phyloP scores from a whole-genome alignment of 2,797 vertebrate species.

The Betta splendens region DNA sequence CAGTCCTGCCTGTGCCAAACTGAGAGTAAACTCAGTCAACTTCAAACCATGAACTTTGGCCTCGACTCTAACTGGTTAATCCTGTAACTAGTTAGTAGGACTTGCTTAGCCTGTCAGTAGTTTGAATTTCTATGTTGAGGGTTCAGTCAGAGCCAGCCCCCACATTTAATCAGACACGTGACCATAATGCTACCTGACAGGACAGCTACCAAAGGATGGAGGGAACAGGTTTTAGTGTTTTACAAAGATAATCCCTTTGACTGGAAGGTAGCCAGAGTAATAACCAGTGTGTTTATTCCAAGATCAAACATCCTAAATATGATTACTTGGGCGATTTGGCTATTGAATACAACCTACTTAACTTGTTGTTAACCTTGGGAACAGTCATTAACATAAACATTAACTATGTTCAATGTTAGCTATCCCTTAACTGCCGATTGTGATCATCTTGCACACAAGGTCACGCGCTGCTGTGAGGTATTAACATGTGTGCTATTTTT shows the following conservation, averaged over 20 bases:
- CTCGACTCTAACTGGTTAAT: no score
- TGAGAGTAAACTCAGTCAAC: constrained; percentile 15
- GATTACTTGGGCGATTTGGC: no score
- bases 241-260: constrained; percentile 3
- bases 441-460: background rate
- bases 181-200: background rate
- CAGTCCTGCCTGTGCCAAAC: constrained; percentile 17
- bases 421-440: background rate
- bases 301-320: no score
- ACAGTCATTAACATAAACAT: no score
- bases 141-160: background rate
- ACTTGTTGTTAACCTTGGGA: no score
- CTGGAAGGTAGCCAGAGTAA: background rate
- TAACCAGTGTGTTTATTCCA: background rate
- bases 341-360: no score
- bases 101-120: background rate
- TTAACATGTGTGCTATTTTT: background rate
- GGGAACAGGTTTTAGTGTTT: constrained; percentile 3
- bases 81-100: no score
- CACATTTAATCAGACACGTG: background rate
- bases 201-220: no score
- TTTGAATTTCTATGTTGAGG: background rate
- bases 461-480: background rate
- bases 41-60: constrained; percentile 16
- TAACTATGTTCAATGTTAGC: background rate